These are phyloP conservation scores for Malthinus seriepunctatus DNA, from an alignment of 2,888 invertebrate genomes.

Conservation along the genomic window DNA sequence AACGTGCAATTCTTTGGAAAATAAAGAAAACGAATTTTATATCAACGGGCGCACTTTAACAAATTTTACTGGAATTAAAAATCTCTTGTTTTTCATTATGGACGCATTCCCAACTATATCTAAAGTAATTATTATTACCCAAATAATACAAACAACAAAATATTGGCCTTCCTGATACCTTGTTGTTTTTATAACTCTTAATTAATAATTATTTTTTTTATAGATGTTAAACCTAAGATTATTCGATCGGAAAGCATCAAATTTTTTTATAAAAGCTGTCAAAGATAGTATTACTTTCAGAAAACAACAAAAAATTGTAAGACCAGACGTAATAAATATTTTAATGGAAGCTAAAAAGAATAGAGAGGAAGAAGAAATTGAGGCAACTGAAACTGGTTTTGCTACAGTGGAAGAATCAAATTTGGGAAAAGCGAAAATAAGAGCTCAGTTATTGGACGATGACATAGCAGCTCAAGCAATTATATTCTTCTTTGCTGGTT, in stretches of 20 bases:
- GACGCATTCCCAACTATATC: background rate
- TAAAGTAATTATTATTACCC: too few species aligned
- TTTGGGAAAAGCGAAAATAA: conserved; percentile 30
- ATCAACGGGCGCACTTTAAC: background rate
- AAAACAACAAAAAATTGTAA: conserved; percentile 51
- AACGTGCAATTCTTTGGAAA: background rate
- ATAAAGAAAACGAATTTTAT: background rate
- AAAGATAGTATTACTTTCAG: conserved; percentile 44
- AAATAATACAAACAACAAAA: too few species aligned
- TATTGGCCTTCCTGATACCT: too few species aligned
- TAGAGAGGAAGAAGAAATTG: too few species aligned
- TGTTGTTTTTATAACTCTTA: too few species aligned
- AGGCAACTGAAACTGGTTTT: conserved; percentile 20
- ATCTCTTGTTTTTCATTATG: background rate
- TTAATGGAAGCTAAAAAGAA: conserved; percentile 54
- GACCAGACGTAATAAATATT: conserved; percentile 60
- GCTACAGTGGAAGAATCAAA: too few species aligned
- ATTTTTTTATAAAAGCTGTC: conserved; percentile 54
- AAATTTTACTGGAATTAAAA: background rate
- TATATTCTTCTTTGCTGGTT: background rate
- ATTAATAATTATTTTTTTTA: too few species aligned
- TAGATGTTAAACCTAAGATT: conserved; percentile 43
- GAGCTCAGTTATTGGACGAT: background rate
- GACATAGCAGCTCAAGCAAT: background rate
- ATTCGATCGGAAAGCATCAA: conserved; percentile 42